Conservation (phyloP, 2,797 vertebrate species). For the Lerista edwardsae region DNA sequence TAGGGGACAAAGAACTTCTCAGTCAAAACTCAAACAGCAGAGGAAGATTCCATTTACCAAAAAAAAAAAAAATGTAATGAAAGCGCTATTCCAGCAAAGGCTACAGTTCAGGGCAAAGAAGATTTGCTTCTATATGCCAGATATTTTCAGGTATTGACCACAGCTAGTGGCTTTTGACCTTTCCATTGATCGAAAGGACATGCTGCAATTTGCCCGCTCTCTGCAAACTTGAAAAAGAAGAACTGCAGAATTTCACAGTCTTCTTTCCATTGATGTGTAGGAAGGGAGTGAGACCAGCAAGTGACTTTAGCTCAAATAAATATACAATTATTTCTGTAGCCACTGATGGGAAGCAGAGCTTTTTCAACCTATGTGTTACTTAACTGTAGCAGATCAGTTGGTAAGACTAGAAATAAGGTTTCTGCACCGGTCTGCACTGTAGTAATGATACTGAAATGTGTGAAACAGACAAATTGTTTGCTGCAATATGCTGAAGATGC, state of each 20-base stretch:
- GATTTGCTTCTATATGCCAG: not conserved
- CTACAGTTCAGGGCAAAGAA: not conserved
- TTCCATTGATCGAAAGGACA: conserved; percentile 39
- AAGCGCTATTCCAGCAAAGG: not conserved
- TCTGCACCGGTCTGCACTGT: not conserved
- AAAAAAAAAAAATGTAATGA: not conserved
- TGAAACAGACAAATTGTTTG: not conserved
- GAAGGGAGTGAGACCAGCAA: conserved; percentile 58
- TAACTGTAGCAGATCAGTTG: conserved; percentile 27
- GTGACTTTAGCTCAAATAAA: conserved; percentile 50
- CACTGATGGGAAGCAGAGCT: conserved; percentile 28
- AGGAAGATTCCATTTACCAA: not conserved
- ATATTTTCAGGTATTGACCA: not conserved
- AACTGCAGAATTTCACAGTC: conserved; percentile 38
- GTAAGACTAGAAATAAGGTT: not conserved
- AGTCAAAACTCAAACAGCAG: not conserved
- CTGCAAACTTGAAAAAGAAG: not conserved
- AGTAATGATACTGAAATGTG: not conserved
- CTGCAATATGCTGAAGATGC: not conserved
- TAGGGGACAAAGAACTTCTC: not conserved
- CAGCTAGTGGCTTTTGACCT: conserved; percentile 4
- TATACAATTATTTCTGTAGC: conserved; percentile 21
- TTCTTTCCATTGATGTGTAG: conserved; percentile 61
- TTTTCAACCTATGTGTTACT: conserved; percentile 30
- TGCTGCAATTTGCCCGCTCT: conserved; percentile 26